Conservation (phyloP, 2,797 vertebrate species). For the Sorex maritimensis region DNA sequence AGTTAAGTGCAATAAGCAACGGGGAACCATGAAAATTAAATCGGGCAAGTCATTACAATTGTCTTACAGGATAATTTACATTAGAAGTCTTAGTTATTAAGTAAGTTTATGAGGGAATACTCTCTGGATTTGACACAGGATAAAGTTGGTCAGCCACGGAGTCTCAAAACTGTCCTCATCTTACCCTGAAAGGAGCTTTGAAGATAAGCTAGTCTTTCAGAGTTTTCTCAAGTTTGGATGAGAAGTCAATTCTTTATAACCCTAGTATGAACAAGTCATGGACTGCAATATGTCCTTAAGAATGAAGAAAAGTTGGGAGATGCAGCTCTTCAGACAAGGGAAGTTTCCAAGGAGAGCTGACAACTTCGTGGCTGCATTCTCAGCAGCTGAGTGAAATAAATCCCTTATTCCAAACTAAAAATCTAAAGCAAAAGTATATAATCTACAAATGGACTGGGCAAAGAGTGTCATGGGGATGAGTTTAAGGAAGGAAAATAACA, state of each 20-base stretch:
- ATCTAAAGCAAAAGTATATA: neutral
- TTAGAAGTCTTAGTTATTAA: neutral
- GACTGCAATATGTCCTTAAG: neutral
- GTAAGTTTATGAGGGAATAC: neutral
- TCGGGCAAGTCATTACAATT: conserved; percentile 29
- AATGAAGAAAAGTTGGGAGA: neutral
- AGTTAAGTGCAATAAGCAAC: neutral
- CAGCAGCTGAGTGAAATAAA: neutral
- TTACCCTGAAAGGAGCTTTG: neutral
- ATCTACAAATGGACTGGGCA: neutral
- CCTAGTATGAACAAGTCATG: neutral
- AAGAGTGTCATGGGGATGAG: neutral
- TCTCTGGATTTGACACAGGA: neutral
- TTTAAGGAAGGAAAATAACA: neutral
- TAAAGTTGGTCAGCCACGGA: neutral
- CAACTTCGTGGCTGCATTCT: neutral
- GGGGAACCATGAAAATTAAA: conserved; percentile 23
- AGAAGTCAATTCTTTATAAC: neutral
- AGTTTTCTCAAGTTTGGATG: neutral
- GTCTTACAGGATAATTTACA: neutral
- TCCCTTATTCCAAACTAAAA: neutral
- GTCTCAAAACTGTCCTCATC: neutral
- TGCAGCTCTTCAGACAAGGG: neutral
- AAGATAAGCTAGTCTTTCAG: conserved; percentile 6
- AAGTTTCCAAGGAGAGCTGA: conserved; percentile 18